These are phyloP conservation scores for Parazoanthus darwini DNA, from an alignment of 92 coral and sea anemone species.

Conservation along the genomic window DNA sequence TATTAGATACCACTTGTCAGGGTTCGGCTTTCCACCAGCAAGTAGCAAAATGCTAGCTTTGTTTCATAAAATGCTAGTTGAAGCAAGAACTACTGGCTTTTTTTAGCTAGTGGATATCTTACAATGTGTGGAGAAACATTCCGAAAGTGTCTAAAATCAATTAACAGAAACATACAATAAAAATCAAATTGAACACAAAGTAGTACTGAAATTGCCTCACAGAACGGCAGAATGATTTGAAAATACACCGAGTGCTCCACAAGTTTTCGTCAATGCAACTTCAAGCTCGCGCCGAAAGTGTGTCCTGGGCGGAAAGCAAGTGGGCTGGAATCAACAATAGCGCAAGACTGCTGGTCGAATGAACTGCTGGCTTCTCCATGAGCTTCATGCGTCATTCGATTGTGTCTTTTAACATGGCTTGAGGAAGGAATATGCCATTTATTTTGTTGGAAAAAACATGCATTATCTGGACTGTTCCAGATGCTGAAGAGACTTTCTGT, in stretches of 20 bases:
- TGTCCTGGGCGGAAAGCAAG: neutral
- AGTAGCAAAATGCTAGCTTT: neutral
- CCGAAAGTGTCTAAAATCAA: neutral
- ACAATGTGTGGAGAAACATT: neutral
- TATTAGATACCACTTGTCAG: neutral
- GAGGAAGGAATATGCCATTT: neutral
- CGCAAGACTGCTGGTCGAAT: neutral
- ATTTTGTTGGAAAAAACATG: too few species aligned
- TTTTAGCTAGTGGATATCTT: neutral
- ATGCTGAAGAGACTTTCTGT: too few species aligned
- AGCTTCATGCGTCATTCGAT: neutral
- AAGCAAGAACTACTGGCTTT: neutral
- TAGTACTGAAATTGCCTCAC: neutral
- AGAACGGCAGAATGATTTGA: neutral
- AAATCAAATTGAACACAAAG: too few species aligned
- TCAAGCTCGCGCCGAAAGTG: too few species aligned
- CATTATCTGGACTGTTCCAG: too few species aligned
- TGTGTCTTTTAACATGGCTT: neutral
- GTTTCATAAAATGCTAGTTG: too few species aligned
- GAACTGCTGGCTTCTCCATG: neutral
- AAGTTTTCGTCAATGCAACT: neutral
- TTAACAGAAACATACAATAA: too few species aligned
- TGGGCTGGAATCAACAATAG: neutral
- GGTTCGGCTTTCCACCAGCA: conserved; percentile 5
- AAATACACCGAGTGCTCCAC: neutral